These are phyloP conservation scores for Rallus crepitans DNA, from an alignment of 2,797 vertebrate species.

Conservation along the genomic window DNA sequence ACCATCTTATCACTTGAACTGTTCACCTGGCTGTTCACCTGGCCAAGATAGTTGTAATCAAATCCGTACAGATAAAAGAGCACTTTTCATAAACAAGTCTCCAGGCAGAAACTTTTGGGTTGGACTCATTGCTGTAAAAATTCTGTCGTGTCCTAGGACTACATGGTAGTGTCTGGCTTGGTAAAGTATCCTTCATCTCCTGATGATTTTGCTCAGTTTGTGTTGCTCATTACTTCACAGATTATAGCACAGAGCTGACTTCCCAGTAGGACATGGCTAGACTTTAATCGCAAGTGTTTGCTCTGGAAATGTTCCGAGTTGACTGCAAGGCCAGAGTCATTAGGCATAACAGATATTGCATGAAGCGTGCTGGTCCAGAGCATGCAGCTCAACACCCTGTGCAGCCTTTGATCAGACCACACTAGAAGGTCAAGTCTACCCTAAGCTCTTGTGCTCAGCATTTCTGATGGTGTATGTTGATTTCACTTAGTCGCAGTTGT, in stretches of 20 bases:
- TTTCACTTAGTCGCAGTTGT: not conserved
- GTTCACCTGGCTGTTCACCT: too few species aligned
- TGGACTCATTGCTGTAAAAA: not conserved
- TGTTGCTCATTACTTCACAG: not conserved
- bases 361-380: not conserved
- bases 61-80: not conserved
- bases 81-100: not conserved
- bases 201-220: not conserved
- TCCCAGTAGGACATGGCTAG: not conserved
- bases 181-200: not conserved
- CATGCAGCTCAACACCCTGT: not conserved
- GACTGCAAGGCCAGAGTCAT: not conserved
- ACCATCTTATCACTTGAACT: not conserved
- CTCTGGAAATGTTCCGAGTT: not conserved
- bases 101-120: not conserved
- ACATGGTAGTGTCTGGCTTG: not conserved
- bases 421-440: not conserved
- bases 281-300: not conserved
- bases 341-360: not conserved
- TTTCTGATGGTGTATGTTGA: not conserved
- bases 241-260: not conserved
- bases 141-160: not conserved
- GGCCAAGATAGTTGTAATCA: not conserved
- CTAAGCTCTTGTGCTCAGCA: not conserved
- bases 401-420: not conserved